Percentiles rank a stretch among this genome's conserved stretches.
These are phyloP conservation scores for Vidua chalybeata DNA, from an alignment of 2,113 vertebrate species.

Conservation along the genomic window DNA sequence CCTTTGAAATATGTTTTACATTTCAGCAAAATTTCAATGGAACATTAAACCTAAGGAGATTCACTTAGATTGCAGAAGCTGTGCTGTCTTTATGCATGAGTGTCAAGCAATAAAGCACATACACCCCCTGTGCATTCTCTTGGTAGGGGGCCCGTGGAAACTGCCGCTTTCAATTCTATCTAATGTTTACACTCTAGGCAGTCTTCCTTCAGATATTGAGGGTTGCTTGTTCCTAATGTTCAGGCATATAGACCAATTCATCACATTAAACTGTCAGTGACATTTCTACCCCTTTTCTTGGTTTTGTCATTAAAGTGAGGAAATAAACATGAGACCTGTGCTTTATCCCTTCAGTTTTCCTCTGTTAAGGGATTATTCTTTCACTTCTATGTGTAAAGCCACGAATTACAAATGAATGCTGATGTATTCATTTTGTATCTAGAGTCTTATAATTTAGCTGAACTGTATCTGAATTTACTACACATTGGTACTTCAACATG, in stretches of 20 bases:
- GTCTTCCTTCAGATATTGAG: conserved; percentile 22
- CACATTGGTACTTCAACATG: neutral
- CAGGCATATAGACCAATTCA: conserved; percentile 19
- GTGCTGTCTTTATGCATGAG: conserved; percentile 43
- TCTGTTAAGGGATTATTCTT: conserved; percentile 32
- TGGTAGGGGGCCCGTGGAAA: conserved; percentile 6
- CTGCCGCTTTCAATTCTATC: conserved; percentile 32
- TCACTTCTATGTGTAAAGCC: neutral
- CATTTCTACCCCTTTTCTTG: conserved; percentile 10
- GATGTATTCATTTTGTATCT: neutral
- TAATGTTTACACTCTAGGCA: conserved; percentile 43
- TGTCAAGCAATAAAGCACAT: conserved; percentile 25
- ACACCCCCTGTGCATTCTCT: neutral
- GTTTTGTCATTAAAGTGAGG: conserved; percentile 25
- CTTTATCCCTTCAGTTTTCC: neutral
- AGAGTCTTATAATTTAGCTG: neutral
- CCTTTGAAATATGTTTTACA: conserved; percentile 58
- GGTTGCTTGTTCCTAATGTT: conserved; percentile 5
- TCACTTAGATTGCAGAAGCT: conserved; percentile 32
- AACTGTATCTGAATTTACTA: conserved; percentile 13
- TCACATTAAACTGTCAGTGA: conserved; percentile 28
- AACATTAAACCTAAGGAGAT: conserved; percentile 58
- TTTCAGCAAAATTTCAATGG: conserved; percentile 61
- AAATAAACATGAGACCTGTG: conserved; percentile 30
- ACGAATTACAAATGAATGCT: neutral